Evolutionary conservation across 2,113 vertebrate genomes (phyloP), one percentile per base, ranked within the genome.

Genomic region (Chaetodon trifascialis): DNA sequence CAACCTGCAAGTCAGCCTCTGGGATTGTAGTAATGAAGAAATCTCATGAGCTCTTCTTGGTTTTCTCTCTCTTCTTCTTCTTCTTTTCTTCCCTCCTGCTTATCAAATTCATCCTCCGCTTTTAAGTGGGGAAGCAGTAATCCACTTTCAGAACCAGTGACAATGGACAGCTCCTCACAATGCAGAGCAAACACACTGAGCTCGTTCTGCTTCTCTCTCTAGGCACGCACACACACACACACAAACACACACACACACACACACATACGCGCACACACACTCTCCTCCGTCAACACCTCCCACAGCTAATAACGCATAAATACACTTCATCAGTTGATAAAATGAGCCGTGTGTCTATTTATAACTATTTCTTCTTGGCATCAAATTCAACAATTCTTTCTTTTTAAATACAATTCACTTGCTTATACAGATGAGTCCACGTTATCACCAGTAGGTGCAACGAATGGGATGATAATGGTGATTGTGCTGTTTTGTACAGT

Each of bases 91-190:
- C 70, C 59, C 71, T 46, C 8, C 69, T 80, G 58, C 74, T 75
- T 79, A 74, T 88, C 67, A 64, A 76, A 83, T 82, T 75, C 38
- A 65, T 25, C 67, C 74, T 38, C 34, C 44, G 23, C 68, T 64
- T 77, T 88, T 81, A 77, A 89, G 67, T 76, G 74, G 72, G 76
- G 70, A 79, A 81, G 85, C 85, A 80, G 73, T 81, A 86, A 91
- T 92, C 88, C 81, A 92, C 86, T 91, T 94, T 92, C 91, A 95
- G 94, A 86, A 93, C 92, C 73, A 72, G 83, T 65, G 84, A 88
- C 80, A 86, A 83, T 87, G 89, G 91, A 93, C 90, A 92, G 91
- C 88, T 94, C 90, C 87, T 65, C 76, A 77, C 69, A 64, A 88
- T 30, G 58, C 65, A 69, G 62, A 58, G 76, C 44, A 78, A 80